Base-by-base conservation (phyloP, 2,888 invertebrate genomes). In the Tipula unca region DNA sequence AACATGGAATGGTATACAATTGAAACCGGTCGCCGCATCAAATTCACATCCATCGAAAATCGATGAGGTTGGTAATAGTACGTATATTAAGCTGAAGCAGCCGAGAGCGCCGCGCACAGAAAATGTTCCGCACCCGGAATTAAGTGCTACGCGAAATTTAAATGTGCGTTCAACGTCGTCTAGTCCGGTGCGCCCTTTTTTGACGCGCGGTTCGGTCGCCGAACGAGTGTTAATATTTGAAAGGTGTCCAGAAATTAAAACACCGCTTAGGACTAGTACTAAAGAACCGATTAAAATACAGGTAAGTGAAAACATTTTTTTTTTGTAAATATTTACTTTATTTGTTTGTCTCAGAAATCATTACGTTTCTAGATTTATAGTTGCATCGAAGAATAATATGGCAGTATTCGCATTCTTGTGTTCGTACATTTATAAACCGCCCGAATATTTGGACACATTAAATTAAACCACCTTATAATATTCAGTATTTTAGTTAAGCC, bases 181-280 rank as follows among this genome's bases (percentile, higher is more conserved):
- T 87, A 94, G 93, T 89, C 96, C 97, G 5, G 95, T 96, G 86
- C 92, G 96, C 85, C 96, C 96, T 17, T 96, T 97, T 91, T 92
- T 97, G 85, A 96, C 97, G 82, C 93, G 97, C 86, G 97, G 97
- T 29, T 97, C 97, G 4, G 97, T 97, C 1, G 97, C 97, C 29
- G 97, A 97, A 89, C 92, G 97, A 85, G 97, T 97, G 87, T 93
- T 97, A 87, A 96, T 97, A 91, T 97, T 97, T 90, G 97, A 97
- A 91, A 94, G 96, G 90, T 96, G 97, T 89, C 97, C 96, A 48
- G 96, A 96, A 89, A 96, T 89, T 29, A 93, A 93, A 88, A 91
- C 93, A 13, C 87, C 88, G n/a, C 84, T 86, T 39, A 86, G 88
- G 85, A 87, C 86, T 86, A 86, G 86, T 29, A 86, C 87, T 82